Conservation (phyloP, 2,888 invertebrate species). For the Lasioglossum zephyrum region DNA sequence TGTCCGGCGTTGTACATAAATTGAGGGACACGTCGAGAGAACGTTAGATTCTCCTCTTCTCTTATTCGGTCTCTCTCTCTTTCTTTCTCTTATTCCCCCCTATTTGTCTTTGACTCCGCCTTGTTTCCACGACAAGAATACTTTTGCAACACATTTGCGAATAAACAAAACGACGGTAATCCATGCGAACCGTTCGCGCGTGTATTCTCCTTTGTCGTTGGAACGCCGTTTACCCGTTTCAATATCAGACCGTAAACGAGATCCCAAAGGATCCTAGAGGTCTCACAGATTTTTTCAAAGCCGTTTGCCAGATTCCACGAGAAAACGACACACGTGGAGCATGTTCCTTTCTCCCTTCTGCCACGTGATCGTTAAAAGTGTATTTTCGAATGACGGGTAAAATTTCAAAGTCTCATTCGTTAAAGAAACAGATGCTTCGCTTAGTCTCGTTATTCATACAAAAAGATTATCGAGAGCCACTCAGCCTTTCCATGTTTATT, state of each 20-base stretch:
- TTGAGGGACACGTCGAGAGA: constrained; percentile 35
- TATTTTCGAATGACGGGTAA: neutral
- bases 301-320: constrained; percentile 56
- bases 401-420: neutral
- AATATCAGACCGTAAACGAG: constrained; percentile 69
- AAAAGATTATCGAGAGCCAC: neutral
- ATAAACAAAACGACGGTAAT: constrained; percentile 69
- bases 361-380: neutral
- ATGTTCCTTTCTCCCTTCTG: neutral
- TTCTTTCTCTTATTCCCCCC: neutral
- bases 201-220: constrained; percentile 53
- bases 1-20: constrained; percentile 32
- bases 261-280: constrained; percentile 59
- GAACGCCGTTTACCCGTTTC: constrained; percentile 62
- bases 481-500: neutral
- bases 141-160: constrained; percentile 57
- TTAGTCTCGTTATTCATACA: neutral
- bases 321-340: constrained; percentile 29
- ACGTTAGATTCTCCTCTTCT: constrained; percentile 3
- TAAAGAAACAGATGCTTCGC: neutral
- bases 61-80: neutral
- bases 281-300: constrained; percentile 52
- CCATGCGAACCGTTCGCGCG: constrained; percentile 49
- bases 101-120: neutral
- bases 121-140: constrained; percentile 13